Evolutionary conservation across 1,140 invertebrate genomes (phyloP).

Genomic region (Drosophila mojavensis): DNA sequence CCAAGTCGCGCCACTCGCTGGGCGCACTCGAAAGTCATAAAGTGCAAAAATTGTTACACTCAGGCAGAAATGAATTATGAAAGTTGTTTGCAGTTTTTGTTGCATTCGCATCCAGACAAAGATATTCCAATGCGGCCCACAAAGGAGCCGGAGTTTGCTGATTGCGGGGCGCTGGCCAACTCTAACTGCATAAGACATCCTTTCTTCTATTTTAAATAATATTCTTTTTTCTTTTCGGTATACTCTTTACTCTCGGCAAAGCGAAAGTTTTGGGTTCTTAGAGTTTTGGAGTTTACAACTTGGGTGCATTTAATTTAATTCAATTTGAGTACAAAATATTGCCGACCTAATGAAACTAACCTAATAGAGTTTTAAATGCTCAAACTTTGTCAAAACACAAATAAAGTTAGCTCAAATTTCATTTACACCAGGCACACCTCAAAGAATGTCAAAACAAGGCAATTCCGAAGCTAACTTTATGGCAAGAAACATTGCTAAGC

Average conservation of each 20-base stretch:
- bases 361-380: constrained; percentile 36
- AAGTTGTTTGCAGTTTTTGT: constrained; percentile 69
- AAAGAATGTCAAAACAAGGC: constrained; percentile 2
- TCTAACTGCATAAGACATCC: constrained; percentile 44
- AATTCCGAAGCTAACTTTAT: not conserved
- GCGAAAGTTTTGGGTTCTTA: constrained; percentile 53
- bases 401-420: constrained; percentile 25
- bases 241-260: constrained; percentile 9
- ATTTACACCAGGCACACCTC: constrained; percentile 36
- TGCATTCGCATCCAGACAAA: constrained; percentile 37
- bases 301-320: constrained; percentile 70
- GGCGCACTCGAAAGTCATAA: constrained; percentile 78
- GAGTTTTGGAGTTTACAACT: constrained; percentile 51
- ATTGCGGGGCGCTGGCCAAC: not conserved
- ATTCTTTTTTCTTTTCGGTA: constrained; percentile 6
- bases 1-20: constrained; percentile 58
- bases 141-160: not conserved
- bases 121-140: constrained; percentile 4
- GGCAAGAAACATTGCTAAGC: not conserved
- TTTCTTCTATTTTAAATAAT: constrained; percentile 16
- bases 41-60: constrained; percentile 82
- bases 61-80: constrained; percentile 82
- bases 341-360: constrained; percentile 40
- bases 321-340: constrained; percentile 68
- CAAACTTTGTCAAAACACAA: constrained; percentile 18